Evolutionary conservation across 35 echinoderm and acorn worm species (phyloP).

Genomic region (Apostichopus californicus): DNA sequence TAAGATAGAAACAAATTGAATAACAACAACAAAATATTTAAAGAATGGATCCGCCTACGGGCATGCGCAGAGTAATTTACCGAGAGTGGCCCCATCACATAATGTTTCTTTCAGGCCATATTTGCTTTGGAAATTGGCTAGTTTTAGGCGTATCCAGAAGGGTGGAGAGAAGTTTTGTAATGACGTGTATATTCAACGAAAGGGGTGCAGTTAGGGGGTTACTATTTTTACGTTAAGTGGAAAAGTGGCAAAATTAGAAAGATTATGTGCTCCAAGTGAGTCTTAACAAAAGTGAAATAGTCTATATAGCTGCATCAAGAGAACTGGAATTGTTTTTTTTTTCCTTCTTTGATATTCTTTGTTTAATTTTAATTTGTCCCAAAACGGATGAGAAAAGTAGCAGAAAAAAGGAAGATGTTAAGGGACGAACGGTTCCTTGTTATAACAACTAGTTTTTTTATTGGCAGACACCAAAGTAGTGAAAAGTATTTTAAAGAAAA

Average conservation of each 20-base stretch:
- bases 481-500: too few relatives aligned
- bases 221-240: neutral
- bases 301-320: too few relatives aligned
- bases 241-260: neutral
- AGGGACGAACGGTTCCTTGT: too few relatives aligned
- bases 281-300: neutral
- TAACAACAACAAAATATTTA: neutral
- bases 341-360: too few relatives aligned
- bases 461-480: too few relatives aligned
- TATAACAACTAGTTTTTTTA: too few relatives aligned
- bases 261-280: neutral
- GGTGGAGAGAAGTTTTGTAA: neutral
- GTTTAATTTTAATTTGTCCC: too few relatives aligned
- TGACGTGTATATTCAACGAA: conserved; percentile 8
- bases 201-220: conserved; percentile 15
- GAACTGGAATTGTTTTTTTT: too few relatives aligned
- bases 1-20: neutral
- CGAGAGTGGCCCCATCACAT: neutral
- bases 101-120: conserved; percentile 31
- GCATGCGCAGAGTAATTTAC: neutral
- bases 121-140: conserved; percentile 25
- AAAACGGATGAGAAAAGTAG: too few relatives aligned
- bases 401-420: too few relatives aligned
- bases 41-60: neutral
- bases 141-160: conserved; percentile 37